Evolutionary conservation across 2,888 invertebrate genomes (phyloP).

Genomic region (Charanyca ferruginea): DNA sequence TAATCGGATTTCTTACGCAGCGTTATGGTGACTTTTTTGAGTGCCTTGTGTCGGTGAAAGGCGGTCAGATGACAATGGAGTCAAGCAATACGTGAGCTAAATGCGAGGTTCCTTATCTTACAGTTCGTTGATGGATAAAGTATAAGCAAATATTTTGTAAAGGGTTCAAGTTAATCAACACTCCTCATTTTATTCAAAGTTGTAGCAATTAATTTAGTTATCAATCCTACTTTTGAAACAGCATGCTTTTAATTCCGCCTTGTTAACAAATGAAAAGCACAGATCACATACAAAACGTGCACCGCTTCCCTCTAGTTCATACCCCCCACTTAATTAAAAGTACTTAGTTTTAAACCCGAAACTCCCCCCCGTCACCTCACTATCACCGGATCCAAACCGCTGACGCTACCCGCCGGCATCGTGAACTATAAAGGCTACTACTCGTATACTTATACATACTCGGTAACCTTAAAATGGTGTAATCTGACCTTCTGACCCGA

Average conservation of each 20-base stretch:
- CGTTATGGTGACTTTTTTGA: conserved; percentile 22
- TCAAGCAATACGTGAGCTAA: not conserved
- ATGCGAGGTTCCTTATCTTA: not conserved
- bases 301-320: not conserved
- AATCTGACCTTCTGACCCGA: too few species aligned
- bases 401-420: conserved; percentile 10
- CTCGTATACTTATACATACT: too few species aligned
- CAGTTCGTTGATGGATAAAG: not conserved
- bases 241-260: too few species aligned
- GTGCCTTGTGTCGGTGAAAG: conserved; percentile 8
- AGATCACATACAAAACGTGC: not conserved
- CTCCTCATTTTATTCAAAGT: not conserved
- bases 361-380: not conserved
- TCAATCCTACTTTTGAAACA: too few species aligned
- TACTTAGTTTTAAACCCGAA: conserved; percentile 11
- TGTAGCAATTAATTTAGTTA: not conserved
- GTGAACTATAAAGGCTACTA: not conserved
- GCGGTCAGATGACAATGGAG: not conserved
- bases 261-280: not conserved
- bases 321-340: not conserved
- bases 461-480: not conserved
- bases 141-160: too few species aligned
- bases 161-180: too few species aligned
- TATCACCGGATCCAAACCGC: conserved; percentile 12
- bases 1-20: conserved; percentile 39